Evolutionary conservation across 2,888 invertebrate species (phyloP), one percentile per base, ranked within the genome.

Genomic region (Sinodicranocentrus sp.): DNA sequence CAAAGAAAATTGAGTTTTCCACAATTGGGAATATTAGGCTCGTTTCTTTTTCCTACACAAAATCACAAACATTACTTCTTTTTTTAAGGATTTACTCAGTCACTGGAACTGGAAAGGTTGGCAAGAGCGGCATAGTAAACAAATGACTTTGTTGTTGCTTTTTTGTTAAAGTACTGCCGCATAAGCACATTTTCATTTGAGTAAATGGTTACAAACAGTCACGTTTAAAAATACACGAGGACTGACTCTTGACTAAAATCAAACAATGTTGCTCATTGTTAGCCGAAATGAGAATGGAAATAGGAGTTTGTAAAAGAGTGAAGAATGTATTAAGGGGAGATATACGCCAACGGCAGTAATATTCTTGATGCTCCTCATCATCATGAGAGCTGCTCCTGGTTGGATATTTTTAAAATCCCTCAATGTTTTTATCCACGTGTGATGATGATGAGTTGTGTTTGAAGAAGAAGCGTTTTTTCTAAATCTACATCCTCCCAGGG

Each of bases 381-480:
- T 17, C 21, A 21, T 52, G 19, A 52, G 21, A 52, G 19, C 25
- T 25, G 59, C 59, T 59, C 19, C 59, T 59, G 59, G 59, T 59
- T 59, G 26, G 17, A 15, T 59, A 25, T 59, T 59, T 59, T 52
- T 19, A 63, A 28, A 28, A 19, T 63, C 17, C 28, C 65, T 43
- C 21, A 6, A 43, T 57, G 39, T 77, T 78, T 61, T 71, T 71
- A 79, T 71, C 71, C 79, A 79, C 71, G 71, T 79, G 79, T 70
- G 79, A 68, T 68, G 44, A 44, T 67, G 52, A 39, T 39, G 65
- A 67, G 33, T 33, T 33, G 33, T 10, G 10, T 3, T 33, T 33
- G 33, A 10, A 33, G 33, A 10, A 33, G 3, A n/a, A n/a, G n/a
- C n/a, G n/a, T n/a, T n/a, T n/a, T n/a, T n/a, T n/a, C n/a, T n/a